Base-by-base conservation (phyloP, 2,113 vertebrate species). In the Clarias magur region DNA sequence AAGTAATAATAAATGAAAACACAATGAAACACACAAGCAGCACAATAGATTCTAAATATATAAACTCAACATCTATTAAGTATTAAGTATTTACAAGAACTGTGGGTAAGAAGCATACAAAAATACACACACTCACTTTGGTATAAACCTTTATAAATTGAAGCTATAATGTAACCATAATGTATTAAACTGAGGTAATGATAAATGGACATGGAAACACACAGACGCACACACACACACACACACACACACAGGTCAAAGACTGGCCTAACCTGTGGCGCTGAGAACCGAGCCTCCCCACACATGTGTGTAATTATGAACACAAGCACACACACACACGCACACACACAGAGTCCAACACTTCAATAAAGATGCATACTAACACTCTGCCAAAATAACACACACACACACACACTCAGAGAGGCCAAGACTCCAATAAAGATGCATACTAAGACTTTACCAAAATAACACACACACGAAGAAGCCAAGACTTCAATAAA, bases 251-350 rank as follows among this genome's bases (percentile, higher is more conserved):
- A 87, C n/a, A 85, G 82, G 67, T 82, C 85, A 89, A 54, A 76
- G 82, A 73, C 73, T 86, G 67, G 86, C 76, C 83, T 76, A 80
- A 85, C 79, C 85, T 82, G 62, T 89, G 85, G 84, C 81, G 72
- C 25, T 86, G 60, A 65, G 84, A 75, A 80, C 25, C 84, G 48
- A 65, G 19, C 73, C 27, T 59, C 78, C 17, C 21, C 56, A 79
- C 72, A 76, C 27, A 80, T 80, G 78, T 59, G 78, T 59, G 56
- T 57, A 80, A 80, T 80, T 80, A 80, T 80, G 54, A 80, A 78
- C 82, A 79, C 63, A 60, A 34, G 60, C 70, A 81, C 48, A 63
- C 79, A 57, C 85, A 89, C 80, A 83, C 73, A 85, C 84, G 73
- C n/a, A 82, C 73, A 85, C 84, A 70, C n/a, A 82, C 63, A 73